A percentile compares a stretch with the other conserved stretches of the same genome.
phyloP scores from a whole-genome alignment of 2,797 vertebrate genomes.

The Lutjanus argentimaculatus region DNA sequence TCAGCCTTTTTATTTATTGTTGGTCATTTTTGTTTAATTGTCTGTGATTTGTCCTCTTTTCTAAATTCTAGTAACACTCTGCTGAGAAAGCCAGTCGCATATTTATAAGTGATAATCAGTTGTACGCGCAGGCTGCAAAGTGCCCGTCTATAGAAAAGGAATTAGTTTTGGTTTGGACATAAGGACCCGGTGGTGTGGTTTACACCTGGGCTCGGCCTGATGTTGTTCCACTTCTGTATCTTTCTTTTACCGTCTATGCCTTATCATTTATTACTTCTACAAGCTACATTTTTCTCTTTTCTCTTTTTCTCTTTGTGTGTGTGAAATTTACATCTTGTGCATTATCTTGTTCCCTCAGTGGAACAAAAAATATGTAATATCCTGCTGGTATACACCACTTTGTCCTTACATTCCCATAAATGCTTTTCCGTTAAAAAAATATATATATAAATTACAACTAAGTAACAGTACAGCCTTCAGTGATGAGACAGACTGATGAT shows the following conservation, averaged over 20 bases:
- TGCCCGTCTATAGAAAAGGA: neutral
- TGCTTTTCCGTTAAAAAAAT: neutral
- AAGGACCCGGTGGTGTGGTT: neutral
- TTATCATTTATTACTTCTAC: too few species aligned
- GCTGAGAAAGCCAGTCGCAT: neutral
- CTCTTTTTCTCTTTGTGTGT: neutral
- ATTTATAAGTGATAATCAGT: neutral
- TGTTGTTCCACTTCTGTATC: too few species aligned
- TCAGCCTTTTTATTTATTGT: neutral
- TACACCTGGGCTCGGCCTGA: neutral
- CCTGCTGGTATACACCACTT: too few species aligned
- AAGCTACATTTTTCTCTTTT: too few species aligned
- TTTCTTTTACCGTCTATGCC: too few species aligned
- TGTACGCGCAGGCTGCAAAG: neutral
- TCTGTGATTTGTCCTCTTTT: neutral
- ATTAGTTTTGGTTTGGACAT: neutral
- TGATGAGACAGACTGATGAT: neutral
- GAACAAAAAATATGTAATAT: neutral
- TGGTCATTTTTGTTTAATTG: neutral
- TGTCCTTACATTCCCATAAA: neutral
- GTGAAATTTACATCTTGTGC: neutral
- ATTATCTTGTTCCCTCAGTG: too few species aligned
- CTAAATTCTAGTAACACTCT: neutral
- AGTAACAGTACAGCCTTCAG: too few species aligned
- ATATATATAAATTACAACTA: neutral